A percentile compares a stretch with the other conserved stretches of the same genome.
These are phyloP conservation scores for Ochropacha duplaris DNA, from an alignment of 2,888 invertebrate species.

Conservation along the genomic window DNA sequence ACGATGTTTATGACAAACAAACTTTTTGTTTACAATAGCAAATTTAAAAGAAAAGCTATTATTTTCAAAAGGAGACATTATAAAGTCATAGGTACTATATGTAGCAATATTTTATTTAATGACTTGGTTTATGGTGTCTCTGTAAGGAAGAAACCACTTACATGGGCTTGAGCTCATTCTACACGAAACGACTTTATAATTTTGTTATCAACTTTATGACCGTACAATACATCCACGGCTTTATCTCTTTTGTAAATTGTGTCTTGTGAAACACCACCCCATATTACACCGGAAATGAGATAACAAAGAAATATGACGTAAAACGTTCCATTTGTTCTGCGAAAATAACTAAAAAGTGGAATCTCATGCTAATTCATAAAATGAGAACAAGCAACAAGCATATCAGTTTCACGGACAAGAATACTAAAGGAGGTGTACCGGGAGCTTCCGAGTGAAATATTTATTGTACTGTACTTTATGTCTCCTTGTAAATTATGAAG, in stretches of 20 bases:
- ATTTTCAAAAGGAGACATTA: background rate
- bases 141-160: background rate
- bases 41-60: no score
- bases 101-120: background rate
- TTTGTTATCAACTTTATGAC: constrained; percentile 3
- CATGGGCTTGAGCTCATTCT: background rate
- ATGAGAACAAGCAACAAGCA: constrained; percentile 31
- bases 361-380: constrained; percentile 29
- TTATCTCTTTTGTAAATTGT: constrained; percentile 2
- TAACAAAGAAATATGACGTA: constrained; percentile 9
- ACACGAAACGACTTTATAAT: background rate
- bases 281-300: background rate
- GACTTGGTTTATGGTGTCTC: background rate
- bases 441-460: constrained; percentile 44
- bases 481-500: constrained; percentile 48
- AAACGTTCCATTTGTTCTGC: constrained; percentile 18
- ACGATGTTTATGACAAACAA: no score
- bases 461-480: constrained; percentile 45
- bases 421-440: constrained; percentile 35
- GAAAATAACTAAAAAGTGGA: constrained; percentile 28
- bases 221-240: background rate
- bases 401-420: constrained; percentile 35
- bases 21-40: no score
- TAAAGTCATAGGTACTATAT: background rate
- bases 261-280: background rate